A percentile compares a stretch with the other conserved stretches of the same genome.
Conservation (phyloP, 2,797 vertebrate species). For the Sebastes miniatus region DNA sequence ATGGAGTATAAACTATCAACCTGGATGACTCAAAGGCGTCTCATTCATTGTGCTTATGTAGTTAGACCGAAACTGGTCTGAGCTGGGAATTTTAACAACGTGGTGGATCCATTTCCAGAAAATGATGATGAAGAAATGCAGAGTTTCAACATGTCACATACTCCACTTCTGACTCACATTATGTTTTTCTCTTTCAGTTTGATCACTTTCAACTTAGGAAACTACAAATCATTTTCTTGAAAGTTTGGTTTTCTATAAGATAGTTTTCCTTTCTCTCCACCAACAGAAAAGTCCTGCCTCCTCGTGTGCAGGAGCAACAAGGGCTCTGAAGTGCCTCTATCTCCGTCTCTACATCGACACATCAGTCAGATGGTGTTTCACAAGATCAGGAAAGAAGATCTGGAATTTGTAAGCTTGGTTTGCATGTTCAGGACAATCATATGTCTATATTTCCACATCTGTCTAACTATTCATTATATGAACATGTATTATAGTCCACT, state of each 20-base stretch:
- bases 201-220: neutral
- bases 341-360: conserved; percentile 87
- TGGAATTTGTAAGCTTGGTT: conserved; percentile 88
- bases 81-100: neutral
- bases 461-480: neutral
- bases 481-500: neutral
- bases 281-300: conserved; percentile 93
- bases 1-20: neutral
- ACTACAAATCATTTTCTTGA: neutral
- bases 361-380: conserved; percentile 99
- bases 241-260: neutral
- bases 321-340: conserved; percentile 85
- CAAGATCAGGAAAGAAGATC: conserved; percentile 96
- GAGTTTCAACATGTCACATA: neutral
- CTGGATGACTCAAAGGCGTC: neutral
- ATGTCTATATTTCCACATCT: neutral
- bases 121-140: neutral
- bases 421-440: neutral
- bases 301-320: conserved; percentile 92
- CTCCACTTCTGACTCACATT: neutral
- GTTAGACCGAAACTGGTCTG: neutral
- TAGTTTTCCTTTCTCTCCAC: neutral
- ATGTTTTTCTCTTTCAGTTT: neutral
- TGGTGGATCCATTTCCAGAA: neutral
- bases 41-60: neutral